Base-by-base conservation (phyloP, 2,888 invertebrate genomes). In the Megamerina dolium region DNA sequence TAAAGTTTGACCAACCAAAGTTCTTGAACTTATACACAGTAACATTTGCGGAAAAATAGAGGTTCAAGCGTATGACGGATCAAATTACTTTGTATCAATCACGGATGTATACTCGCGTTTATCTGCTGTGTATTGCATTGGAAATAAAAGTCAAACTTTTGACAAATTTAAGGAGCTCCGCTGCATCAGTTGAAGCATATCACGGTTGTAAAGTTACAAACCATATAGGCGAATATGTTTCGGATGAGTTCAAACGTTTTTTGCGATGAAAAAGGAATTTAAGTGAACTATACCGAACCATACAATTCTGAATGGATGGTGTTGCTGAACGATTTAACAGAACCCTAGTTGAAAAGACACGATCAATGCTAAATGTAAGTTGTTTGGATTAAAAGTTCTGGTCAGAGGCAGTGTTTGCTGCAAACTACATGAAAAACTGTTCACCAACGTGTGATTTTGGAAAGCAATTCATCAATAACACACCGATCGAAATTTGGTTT, bases 401-500 rank as follows among this genome's bases (percentile, higher is more conserved):
- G 34, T 34, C 20, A 9, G 34, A 34, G n/a, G 34, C 34, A 34
- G 21, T 34, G n/a, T 20, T 34, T n/a, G 34, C 34, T 34, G 34
- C 34, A 34, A 34, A 34, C 21, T 34, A 20, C 14, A 19, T 34
- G 13, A 34, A 34, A 14, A 34, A 34, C 16, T 13, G 34, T 12
- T 20, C 20, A 5, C 34, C 34, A 13, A 34, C 34, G 21, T 20
- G n/a, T 5, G 19, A 19, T 20, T 19, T 34, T 19, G 36, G 36
- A 18, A 35, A 42, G 14, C 42, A 42, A 17, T 41, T 41, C n/a
- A 19, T 26, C 23, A 23, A 29, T 20, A 35, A 27, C 13, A 41
- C 35, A 14, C 36, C 37, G 19, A n/a, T 37, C n/a, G 43, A 43
- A 37, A 43, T 43, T 37, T 43, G 32, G 36, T 43, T 27, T 37